Conservation (phyloP, 2,888 invertebrate genomes). For the Nipponacmea schrenckii region DNA sequence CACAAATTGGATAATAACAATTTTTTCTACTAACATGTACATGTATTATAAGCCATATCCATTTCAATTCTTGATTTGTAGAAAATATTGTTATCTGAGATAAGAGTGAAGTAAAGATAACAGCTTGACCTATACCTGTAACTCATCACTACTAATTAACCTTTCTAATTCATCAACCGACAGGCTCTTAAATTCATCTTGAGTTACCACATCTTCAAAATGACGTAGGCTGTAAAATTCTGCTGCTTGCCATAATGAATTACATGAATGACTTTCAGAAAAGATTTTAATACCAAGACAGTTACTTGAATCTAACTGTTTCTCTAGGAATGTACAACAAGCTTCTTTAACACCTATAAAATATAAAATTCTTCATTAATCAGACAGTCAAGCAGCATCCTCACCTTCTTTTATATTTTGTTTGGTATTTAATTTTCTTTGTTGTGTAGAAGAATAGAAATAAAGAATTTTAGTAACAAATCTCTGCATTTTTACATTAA, state of each 20-base stretch:
- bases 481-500: too few relatives aligned
- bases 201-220: conserved; percentile 58
- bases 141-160: conserved; percentile 61
- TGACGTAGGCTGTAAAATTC: conserved; percentile 57
- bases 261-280: conserved; percentile 65
- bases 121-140: conserved; percentile 48
- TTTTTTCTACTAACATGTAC: too few relatives aligned
- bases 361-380: not conserved
- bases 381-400: not conserved
- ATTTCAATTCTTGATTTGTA: too few relatives aligned
- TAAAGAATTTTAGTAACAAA: too few relatives aligned
- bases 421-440: too few relatives aligned
- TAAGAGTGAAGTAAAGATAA: too few relatives aligned
- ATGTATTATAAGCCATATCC: too few relatives aligned
- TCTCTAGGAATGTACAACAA: conserved; percentile 65
- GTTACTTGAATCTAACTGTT: conserved; percentile 64
- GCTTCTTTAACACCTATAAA: conserved; percentile 64
- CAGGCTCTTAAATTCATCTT: conserved; percentile 63
- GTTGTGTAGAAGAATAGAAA: too few relatives aligned
- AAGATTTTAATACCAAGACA: conserved; percentile 67
- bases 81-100: too few relatives aligned
- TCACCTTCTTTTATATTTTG: not conserved
- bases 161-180: conserved; percentile 57
- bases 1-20: too few relatives aligned
- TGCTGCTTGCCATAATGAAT: conserved; percentile 53